These are phyloP conservation scores for Agriopis leucophaearia DNA, from an alignment of 2,888 invertebrate species.

Conservation along the genomic window DNA sequence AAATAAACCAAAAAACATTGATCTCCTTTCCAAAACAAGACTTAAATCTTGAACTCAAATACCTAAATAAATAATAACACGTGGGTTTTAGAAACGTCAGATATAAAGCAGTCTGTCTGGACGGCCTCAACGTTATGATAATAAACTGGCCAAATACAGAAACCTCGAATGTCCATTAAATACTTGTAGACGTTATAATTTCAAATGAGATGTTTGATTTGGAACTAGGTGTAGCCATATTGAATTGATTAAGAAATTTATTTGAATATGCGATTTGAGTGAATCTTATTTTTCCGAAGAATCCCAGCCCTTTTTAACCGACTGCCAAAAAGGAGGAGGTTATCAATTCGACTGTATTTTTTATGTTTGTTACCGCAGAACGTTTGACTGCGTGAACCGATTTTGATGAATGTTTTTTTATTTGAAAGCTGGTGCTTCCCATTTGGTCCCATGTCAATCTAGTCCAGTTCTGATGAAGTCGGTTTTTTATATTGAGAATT, in stretches of 20 bases:
- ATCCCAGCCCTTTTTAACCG: too few relatives aligned
- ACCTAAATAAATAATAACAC: constrained; percentile 30
- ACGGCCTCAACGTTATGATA: constrained; percentile 70
- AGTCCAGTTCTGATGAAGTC: too few relatives aligned
- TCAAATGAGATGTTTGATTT: constrained; percentile 19
- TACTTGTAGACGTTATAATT: constrained; percentile 42
- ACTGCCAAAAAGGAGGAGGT: too few relatives aligned
- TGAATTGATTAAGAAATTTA: neutral
- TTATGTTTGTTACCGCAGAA: too few relatives aligned
- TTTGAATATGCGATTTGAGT: too few relatives aligned
- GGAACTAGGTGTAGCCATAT: constrained; percentile 23
- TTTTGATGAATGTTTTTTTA: too few relatives aligned
- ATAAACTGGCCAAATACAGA: constrained; percentile 50
- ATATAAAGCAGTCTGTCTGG: constrained; percentile 39
- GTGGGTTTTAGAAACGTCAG: constrained; percentile 34
- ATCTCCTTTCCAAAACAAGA: constrained; percentile 41
- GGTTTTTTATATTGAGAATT: too few relatives aligned
- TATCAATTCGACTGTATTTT: too few relatives aligned
- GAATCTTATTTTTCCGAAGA: too few relatives aligned
- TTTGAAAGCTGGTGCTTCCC: too few relatives aligned
- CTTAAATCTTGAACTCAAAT: constrained; percentile 35
- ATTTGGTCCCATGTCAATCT: too few relatives aligned
- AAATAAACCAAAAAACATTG: constrained; percentile 35
- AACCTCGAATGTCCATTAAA: constrained; percentile 61
- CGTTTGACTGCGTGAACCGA: too few relatives aligned